Conservation (phyloP, 2,888 invertebrate species). For the Acleris literana region DNA sequence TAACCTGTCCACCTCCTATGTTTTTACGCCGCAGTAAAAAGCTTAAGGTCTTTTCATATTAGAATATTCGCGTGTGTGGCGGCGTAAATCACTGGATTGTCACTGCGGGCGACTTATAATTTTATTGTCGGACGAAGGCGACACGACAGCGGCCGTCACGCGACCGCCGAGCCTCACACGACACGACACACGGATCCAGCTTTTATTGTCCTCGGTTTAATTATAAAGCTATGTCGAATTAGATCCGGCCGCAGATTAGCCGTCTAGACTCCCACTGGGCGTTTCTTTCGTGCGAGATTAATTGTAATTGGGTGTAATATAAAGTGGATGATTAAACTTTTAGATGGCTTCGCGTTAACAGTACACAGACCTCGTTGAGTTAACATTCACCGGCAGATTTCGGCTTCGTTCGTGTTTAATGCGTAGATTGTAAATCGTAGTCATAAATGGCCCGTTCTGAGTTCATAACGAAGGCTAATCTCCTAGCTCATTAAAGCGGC, state of each 20-base stretch:
- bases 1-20: slow-evolving; percentile 74
- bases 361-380: slow-evolving; percentile 37
- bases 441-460: slow-evolving; percentile 37
- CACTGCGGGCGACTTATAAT: slow-evolving; percentile 82
- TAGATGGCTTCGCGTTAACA: slow-evolving; percentile 55
- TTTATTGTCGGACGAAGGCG: slow-evolving; percentile 80
- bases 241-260: slow-evolving; percentile 75
- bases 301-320: slow-evolving; percentile 71
- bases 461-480: slow-evolving; percentile 35
- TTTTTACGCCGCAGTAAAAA: slow-evolving; percentile 68
- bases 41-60: slow-evolving; percentile 72
- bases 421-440: slow-evolving; percentile 40
- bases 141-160: slow-evolving; percentile 77
- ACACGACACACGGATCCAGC: slow-evolving; percentile 63
- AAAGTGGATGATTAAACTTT: slow-evolving; percentile 70
- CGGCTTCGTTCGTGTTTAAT: slow-evolving; percentile 33
- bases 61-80: slow-evolving; percentile 81
- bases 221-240: slow-evolving; percentile 69
- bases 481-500: slow-evolving; percentile 31
- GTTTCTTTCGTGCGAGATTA: slow-evolving; percentile 76
- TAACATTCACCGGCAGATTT: slow-evolving; percentile 26
- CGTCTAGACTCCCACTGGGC: slow-evolving; percentile 70
- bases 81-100: slow-evolving; percentile 83
- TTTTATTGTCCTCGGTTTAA: slow-evolving; percentile 76
- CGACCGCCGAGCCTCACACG: slow-evolving; percentile 66